Percentiles rank a stretch among this genome's conserved stretches.
phyloP scores from a whole-genome alignment of 2,797 vertebrate genomes.

The Lepus townsendii region DNA sequence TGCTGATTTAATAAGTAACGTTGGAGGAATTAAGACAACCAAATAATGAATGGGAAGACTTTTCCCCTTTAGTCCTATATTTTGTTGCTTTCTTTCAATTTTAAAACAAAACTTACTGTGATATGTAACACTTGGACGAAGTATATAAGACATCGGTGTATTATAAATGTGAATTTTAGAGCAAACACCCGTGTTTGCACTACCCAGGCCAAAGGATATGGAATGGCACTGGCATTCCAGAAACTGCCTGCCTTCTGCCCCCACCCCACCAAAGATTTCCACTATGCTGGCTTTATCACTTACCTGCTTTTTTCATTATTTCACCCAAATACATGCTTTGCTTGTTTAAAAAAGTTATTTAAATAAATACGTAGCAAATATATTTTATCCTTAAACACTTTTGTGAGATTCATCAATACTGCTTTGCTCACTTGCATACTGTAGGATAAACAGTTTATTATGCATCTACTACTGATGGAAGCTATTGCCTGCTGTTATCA shows the following conservation, averaged over 20 bases:
- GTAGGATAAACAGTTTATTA: not conserved
- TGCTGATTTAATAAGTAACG: not conserved
- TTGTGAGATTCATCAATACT: not conserved
- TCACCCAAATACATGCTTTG: not conserved
- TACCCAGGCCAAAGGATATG: not conserved
- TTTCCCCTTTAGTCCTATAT: not conserved
- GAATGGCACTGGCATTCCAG: not conserved
- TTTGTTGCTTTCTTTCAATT: not conserved
- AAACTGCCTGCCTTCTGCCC: not conserved
- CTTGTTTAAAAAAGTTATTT: slow-evolving; percentile 12
- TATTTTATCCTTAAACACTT: not conserved
- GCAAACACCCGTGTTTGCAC: not conserved
- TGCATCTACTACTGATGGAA: not conserved
- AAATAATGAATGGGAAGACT: not conserved
- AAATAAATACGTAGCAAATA: not conserved
- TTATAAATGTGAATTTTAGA: slow-evolving; percentile 14
- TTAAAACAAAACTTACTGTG: not conserved
- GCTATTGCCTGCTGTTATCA: not conserved
- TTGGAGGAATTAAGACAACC: not conserved
- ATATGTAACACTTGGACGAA: not conserved
- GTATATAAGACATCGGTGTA: not conserved
- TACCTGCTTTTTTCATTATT: not conserved
- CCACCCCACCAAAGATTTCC: not conserved
- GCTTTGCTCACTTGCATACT: not conserved
- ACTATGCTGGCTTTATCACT: not conserved